Percentiles rank a stretch among this genome's conserved stretches.
phyloP scores from a whole-genome alignment of 1,140 invertebrate genomes.

The Cecropterus lyciades region DNA sequence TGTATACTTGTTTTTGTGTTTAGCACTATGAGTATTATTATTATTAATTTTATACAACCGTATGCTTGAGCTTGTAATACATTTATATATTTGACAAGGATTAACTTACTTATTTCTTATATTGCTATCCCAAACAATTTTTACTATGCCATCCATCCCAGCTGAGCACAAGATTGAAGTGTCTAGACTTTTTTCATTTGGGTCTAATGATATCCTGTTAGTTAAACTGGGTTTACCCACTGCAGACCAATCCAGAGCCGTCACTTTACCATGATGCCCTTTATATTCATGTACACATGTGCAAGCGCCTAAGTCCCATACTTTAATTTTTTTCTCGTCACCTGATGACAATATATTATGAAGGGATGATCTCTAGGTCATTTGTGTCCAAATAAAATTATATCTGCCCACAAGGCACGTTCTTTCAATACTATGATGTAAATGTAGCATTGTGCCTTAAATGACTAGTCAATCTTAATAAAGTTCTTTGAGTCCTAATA shows the following conservation, averaged over 20 bases:
- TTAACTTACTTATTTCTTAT: constrained; percentile 75
- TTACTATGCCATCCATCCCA: constrained; percentile 79
- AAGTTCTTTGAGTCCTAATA: no score
- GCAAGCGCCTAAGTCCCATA: constrained; percentile 85
- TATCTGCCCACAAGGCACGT: not conserved
- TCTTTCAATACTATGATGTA: no score
- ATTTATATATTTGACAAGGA: not conserved
- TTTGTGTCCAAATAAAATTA: not conserved
- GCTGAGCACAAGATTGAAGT: constrained; percentile 76
- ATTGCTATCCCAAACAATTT: constrained; percentile 74
- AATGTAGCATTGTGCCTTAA: no score
- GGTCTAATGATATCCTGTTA: constrained; percentile 84
- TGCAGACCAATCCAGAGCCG: constrained; percentile 87
- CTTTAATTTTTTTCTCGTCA: constrained; percentile 85
- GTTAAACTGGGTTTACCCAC: constrained; percentile 68
- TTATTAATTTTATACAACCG: no score
- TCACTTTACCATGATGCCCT: constrained; percentile 91
- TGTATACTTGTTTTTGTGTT: no score
- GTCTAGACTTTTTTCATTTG: constrained; percentile 55
- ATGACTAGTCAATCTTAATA: no score
- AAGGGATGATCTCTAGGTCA: no score
- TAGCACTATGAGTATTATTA: no score
- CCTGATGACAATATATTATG: constrained; percentile 52
- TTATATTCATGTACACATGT: constrained; percentile 88
- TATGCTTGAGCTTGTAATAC: no score